Conservation (phyloP, 2,797 vertebrate species). For the Bovichtus variegatus region DNA sequence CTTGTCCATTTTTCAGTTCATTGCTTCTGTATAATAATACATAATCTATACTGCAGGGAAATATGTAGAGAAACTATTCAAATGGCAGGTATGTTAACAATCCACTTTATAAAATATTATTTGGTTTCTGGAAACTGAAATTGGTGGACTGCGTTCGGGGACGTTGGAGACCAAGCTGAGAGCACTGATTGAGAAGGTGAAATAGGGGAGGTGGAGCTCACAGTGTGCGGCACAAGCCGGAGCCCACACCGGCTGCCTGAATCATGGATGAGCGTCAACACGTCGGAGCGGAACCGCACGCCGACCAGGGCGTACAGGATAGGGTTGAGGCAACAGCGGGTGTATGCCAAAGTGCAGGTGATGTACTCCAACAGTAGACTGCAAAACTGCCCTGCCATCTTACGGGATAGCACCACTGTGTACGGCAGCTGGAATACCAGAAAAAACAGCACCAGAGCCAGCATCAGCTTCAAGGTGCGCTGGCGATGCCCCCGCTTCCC, state of each 20-base stretch:
- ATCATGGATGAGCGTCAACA: conserved; percentile 79
- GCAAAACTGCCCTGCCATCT: conserved; percentile 76
- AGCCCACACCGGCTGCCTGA: conserved; percentile 49
- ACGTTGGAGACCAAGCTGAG: conserved; percentile 23
- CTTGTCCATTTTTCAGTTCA: neutral
- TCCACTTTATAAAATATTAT: neutral
- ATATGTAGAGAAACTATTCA: no score
- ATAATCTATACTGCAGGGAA: neutral
- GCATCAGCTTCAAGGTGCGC: conserved; percentile 88
- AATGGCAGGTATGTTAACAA: neutral
- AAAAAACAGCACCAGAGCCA: conserved; percentile 89
- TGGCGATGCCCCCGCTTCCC: conserved; percentile 81
- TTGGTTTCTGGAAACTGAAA: conserved; percentile 23
- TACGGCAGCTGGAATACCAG: conserved; percentile 92
- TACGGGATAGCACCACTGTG: conserved; percentile 86
- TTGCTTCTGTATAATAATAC: neutral
- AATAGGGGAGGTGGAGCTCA: conserved; percentile 50
- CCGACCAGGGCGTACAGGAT: conserved; percentile 92
- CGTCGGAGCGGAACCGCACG: conserved; percentile 90
- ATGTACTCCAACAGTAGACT: conserved; percentile 85
- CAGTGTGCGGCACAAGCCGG: accelerated
- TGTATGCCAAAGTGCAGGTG: conserved; percentile 89
- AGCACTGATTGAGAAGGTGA: conserved; percentile 50
- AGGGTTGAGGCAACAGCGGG: conserved; percentile 93
- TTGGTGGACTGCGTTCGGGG: neutral